These are phyloP conservation scores for Stegana nigrithorax DNA, from an alignment of 2,888 invertebrate genomes.

Conservation along the genomic window DNA sequence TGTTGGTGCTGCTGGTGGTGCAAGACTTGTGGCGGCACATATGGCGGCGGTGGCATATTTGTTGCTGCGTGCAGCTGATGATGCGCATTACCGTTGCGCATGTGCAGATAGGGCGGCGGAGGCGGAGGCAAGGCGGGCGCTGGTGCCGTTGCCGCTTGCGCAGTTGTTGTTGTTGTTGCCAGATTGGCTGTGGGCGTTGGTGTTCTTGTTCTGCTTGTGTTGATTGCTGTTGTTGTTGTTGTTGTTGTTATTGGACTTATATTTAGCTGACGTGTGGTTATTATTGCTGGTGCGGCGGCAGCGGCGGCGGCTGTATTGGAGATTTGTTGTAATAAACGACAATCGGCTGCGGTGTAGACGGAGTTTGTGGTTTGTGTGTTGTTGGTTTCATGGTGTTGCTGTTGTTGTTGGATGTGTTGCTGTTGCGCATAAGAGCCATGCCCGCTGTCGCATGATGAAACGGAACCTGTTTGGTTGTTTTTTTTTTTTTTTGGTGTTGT, in stretches of 20 bases:
- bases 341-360: slow-evolving; percentile 62
- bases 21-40: slow-evolving; percentile 42
- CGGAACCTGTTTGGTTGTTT: slow-evolving; percentile 74
- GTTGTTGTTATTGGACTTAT: slow-evolving; percentile 53
- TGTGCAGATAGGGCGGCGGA: slow-evolving; percentile 45
- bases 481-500: background rate
- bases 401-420: slow-evolving; percentile 31
- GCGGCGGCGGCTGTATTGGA: slow-evolving; percentile 57
- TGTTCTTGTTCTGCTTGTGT: slow-evolving; percentile 49
- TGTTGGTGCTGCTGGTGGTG: slow-evolving; percentile 17
- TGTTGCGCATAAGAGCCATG: slow-evolving; percentile 78
- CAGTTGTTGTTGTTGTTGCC: slow-evolving; percentile 28
- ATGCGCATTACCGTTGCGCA: slow-evolving; percentile 46
- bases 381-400: slow-evolving; percentile 26
- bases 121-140: slow-evolving; percentile 43
- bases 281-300: background rate
- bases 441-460: slow-evolving; percentile 92
- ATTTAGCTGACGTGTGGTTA: slow-evolving; percentile 45
- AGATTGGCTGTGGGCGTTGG: slow-evolving; percentile 39
- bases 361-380: slow-evolving; percentile 36
- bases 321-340: slow-evolving; percentile 60
- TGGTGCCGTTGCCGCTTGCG: slow-evolving; percentile 30
- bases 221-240: slow-evolving; percentile 48
- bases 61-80: slow-evolving; percentile 45
- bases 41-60: slow-evolving; percentile 45